A percentile compares a stretch with the other conserved stretches of the same genome.
phyloP scores from a whole-genome alignment of 2,797 vertebrate species.

The Harpagifer antarcticus region DNA sequence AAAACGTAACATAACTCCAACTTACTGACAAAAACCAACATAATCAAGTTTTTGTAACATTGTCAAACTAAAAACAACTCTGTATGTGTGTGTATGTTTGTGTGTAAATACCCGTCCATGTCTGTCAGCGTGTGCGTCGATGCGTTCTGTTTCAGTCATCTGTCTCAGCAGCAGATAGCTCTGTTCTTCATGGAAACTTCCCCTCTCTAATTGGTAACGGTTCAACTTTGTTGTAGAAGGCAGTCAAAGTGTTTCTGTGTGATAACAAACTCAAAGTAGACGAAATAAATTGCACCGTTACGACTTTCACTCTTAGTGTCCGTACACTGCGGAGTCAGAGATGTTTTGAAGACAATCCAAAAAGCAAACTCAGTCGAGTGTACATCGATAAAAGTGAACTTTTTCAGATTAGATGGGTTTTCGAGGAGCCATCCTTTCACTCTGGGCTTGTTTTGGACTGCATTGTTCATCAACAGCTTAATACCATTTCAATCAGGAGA shows the following conservation, averaged over 20 bases:
- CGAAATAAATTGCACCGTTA: slow-evolving; percentile 30
- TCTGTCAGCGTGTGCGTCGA: slow-evolving; percentile 18
- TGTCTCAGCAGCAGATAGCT: slow-evolving; percentile 41
- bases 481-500: no score
- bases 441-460: no score
- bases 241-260: slow-evolving; percentile 43
- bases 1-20: no score
- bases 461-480: no score
- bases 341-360: not conserved
- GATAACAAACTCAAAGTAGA: slow-evolving; percentile 37
- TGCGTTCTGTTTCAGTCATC: slow-evolving; percentile 52
- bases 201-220: slow-evolving; percentile 68
- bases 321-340: not conserved
- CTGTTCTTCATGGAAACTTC: slow-evolving; percentile 53
- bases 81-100: not conserved
- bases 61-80: slow-evolving; percentile 17
- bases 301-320: slow-evolving; percentile 28
- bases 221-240: slow-evolving; percentile 59
- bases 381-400: no score
- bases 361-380: no score
- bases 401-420: no score
- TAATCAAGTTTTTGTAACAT: slow-evolving; percentile 18
- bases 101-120: not conserved
- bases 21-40: slow-evolving; percentile 30
- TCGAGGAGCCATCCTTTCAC: no score